Base-by-base conservation (phyloP, 2,797 vertebrate species). In the Remorina albescens region DNA sequence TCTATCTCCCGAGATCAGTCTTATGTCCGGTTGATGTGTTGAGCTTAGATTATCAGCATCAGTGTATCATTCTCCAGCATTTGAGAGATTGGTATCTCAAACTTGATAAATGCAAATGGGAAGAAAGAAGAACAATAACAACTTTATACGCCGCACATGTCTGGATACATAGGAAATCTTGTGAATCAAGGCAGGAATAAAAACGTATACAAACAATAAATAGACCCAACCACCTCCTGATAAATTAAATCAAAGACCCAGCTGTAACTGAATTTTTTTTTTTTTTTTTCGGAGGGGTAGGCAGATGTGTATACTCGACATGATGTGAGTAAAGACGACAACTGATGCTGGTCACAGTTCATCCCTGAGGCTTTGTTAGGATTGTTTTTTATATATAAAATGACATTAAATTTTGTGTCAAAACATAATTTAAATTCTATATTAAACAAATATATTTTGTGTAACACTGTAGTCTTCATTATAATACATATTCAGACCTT, bases 241-340 rank as follows among this genome's bases (percentile, higher is more conserved):
- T 36, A 44, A 18, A 36, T 66, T 62, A 36, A 58, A 63, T 53
- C 12, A 5, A 55, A 18, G 51, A 36, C 57, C 2, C 56, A 47
- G 50, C 58, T 63, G 59, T 28, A 36, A 7, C 21, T 37, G 0
- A 21, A 42, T 7, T 18, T 34, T 21, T 11, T 56, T 28, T 41
- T n/a, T n/a, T n/a, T n/a, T n/a, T n/a, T n/a, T n/a, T n/a, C n/a
- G n/a, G n/a, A n/a, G 49, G 34, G 36, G 39, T 8, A n/a, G 42
- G 44, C 7, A n/a, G 36, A 47, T 19, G 39, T 36, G 6, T 49
- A 32, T 16, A 37, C 42, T 26, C 57, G 55, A 67, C 55, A 34
- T 44, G 71, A 61, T 36, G 42, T 42, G 62, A 68, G 54, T 18
- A 30, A 55, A 71, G 42, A 65, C 62, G 76, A 74, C 69, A 76